phyloP scores from a whole-genome alignment of 2,797 vertebrate genomes.

The Spea hammondii region DNA sequence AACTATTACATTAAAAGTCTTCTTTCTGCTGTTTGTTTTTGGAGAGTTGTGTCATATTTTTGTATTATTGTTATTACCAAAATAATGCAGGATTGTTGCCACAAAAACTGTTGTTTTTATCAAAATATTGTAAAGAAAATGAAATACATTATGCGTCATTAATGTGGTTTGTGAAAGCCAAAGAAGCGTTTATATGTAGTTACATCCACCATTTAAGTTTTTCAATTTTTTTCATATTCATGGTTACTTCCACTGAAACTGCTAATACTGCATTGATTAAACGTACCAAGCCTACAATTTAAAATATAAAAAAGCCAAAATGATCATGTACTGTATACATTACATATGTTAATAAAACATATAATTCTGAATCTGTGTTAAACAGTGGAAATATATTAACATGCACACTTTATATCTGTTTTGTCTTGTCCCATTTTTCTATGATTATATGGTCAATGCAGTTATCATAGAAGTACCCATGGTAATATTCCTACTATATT shows the following conservation, averaged over 20 bases:
- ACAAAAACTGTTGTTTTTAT: no score
- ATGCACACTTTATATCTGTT: no score
- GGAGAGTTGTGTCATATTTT: no score
- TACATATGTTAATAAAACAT: not conserved
- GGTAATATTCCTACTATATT: no score
- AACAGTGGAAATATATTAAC: no score
- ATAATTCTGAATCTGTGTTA: not conserved
- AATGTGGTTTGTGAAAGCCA: conserved; percentile 42
- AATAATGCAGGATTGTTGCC: not conserved
- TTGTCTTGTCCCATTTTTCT: no score
- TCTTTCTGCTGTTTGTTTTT: conserved; percentile 11
- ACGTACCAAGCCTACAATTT: no score
- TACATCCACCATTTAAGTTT: conserved; percentile 11
- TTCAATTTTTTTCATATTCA: conserved; percentile 2
- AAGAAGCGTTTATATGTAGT: conserved; percentile 44
- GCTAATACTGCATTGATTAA: not conserved
- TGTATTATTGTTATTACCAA: conserved; percentile 17
- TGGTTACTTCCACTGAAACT: not conserved
- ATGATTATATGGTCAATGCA: no score
- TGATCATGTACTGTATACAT: conserved; percentile 3
- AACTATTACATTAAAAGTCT: conserved; percentile 9
- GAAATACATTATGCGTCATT: not conserved
- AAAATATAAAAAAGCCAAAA: conserved; percentile 7
- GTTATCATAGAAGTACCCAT: no score
- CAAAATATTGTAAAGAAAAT: no score